phyloP scores from a whole-genome alignment of 2,113 vertebrate species.

The Phoenicopterus ruber region DNA sequence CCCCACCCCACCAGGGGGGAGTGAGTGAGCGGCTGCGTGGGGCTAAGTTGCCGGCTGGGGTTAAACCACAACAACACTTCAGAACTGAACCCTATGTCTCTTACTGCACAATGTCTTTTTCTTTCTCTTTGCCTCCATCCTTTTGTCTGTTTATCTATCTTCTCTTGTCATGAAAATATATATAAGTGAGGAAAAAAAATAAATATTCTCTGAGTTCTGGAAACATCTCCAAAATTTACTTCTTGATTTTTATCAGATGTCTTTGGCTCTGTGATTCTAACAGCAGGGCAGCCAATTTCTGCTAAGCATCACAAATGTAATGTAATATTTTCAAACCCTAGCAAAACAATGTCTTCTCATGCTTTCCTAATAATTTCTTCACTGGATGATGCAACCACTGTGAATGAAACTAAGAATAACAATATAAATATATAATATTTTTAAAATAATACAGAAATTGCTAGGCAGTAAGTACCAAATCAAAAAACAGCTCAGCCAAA shows the following conservation, averaged over 20 bases:
- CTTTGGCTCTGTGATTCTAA: background rate
- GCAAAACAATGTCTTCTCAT: background rate
- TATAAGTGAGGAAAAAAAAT: background rate
- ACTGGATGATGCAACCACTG: background rate
- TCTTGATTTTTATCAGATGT: background rate
- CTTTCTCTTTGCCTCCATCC: background rate
- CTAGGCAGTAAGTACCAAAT: background rate
- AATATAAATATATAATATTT: background rate
- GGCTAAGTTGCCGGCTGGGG: too few species aligned
- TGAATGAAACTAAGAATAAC: background rate
- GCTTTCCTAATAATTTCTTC: background rate
- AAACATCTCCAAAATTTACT: background rate
- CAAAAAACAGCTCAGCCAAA: background rate
- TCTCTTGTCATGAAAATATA: background rate
- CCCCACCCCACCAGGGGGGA: too few species aligned
- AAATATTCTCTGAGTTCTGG: background rate
- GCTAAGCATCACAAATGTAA: background rate
- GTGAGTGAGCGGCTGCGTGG: too few species aligned
- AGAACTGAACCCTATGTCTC: fast-evolving
- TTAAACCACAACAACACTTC: background rate
- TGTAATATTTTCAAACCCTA: background rate
- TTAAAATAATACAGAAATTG: background rate
- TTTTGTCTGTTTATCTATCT: background rate
- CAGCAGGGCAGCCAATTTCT: background rate
- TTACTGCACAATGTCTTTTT: background rate